Base-by-base conservation (phyloP, 2,888 invertebrate species). In the Chelonus formosanus region DNA sequence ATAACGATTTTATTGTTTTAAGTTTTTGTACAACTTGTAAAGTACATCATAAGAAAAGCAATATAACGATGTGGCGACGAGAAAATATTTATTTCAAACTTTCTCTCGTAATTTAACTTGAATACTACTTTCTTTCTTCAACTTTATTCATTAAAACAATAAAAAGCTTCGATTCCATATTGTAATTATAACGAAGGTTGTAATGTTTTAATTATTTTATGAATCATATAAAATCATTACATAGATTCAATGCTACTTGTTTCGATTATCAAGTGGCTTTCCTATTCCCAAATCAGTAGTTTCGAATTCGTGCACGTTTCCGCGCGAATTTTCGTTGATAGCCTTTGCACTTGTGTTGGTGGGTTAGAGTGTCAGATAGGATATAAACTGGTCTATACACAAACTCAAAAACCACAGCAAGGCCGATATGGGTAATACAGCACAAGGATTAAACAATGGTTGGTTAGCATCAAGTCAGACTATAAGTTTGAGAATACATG, bases 271-370 rank as follows among this genome's bases (percentile, higher is more conserved):
- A 43, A 35, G 36, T 44, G 44, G 57, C 31, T 57, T 57, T 57
- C 44, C 57, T 32, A 57, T 57, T 44, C 44, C 52, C 48, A 61
- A 61, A 62, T 45, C 62, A 45, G 45, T 62, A 54, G 35, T 62
- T 54, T 54, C 53, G 44, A 62, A 62, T 62, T 62, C 43, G 53
- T 43, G 54, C 54, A 54, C 54, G 45, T 62, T 54, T 52, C 45
- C 54, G 34, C 62, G 62, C 44, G 45, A 62, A 62, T 62, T 62
- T 62, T 43, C n/a, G 40, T 54, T 44, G 54, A 54, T 54, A 62
- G 7, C 50, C 31, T 32, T 50, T 40, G 40, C 40, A 40, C 40
- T 40, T 40, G 40, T 40, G 40, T 40, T 40, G 40, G 45, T 47
- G 45, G 45, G 31, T 7, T 53, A 34, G 53, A 34, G 3, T 53